These are phyloP conservation scores for Notolepis coatsorum DNA, from an alignment of 2,797 vertebrate genomes.

Conservation along the genomic window DNA sequence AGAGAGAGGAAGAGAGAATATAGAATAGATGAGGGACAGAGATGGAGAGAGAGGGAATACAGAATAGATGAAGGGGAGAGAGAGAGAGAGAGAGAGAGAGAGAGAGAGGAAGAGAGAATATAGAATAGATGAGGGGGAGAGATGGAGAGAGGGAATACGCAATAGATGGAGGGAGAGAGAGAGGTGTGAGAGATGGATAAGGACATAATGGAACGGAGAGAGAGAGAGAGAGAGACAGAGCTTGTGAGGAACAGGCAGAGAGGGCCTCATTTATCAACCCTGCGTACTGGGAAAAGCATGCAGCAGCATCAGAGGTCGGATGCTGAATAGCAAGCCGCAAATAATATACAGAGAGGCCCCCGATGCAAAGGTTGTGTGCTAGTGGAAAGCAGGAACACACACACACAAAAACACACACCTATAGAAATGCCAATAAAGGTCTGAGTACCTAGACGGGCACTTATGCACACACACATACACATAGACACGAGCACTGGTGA, in stretches of 20 bases:
- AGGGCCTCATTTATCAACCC: constrained; percentile 63
- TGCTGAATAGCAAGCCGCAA: constrained; percentile 51
- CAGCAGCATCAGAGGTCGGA: constrained; percentile 40
- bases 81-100: background rate
- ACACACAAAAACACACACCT: constrained; percentile 49
- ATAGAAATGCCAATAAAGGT: constrained; percentile 57
- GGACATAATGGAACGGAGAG: background rate
- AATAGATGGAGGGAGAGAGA: background rate
- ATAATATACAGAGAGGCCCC: constrained; percentile 43
- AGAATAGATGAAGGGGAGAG: background rate
- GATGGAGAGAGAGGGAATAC: background rate
- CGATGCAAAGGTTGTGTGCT: constrained; percentile 38
- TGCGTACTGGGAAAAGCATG: constrained; percentile 48
- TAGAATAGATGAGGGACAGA: background rate
- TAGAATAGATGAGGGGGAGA: background rate
- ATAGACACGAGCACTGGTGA: too few relatives aligned
- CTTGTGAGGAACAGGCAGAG: constrained; percentile 44
- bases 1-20: background rate
- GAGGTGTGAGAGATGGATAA: too few relatives aligned
- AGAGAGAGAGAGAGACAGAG: background rate
- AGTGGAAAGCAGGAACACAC: constrained; percentile 17
- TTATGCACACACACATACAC: constrained; percentile 65
- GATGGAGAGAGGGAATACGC: background rate
- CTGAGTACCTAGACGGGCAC: constrained; percentile 46
- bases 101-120: background rate